These are phyloP conservation scores for Caenorhabditis brenneri DNA, from an alignment of 1,140 invertebrate species.

Conservation along the genomic window DNA sequence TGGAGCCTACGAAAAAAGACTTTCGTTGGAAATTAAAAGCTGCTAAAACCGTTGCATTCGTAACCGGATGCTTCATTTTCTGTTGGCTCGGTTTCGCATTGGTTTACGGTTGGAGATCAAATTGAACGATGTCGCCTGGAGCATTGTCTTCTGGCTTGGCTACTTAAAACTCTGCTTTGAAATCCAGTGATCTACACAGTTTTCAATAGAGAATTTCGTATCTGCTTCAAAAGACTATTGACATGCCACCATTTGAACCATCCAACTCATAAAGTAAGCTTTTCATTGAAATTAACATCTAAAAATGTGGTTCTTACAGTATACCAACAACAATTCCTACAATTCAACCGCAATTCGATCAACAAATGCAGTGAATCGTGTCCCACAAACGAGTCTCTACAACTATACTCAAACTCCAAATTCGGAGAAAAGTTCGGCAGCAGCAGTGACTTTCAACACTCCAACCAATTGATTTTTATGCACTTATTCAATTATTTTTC, in stretches of 20 bases:
- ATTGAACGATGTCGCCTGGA: slow-evolving; percentile 65
- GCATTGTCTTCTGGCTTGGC: slow-evolving; percentile 70
- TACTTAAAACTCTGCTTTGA: slow-evolving; percentile 64
- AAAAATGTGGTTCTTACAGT: background rate
- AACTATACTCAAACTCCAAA: slow-evolving; percentile 24
- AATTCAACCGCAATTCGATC: slow-evolving; percentile 47
- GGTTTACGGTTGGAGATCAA: slow-evolving; percentile 81
- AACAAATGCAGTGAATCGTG: slow-evolving; percentile 33
- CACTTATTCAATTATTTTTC: background rate
- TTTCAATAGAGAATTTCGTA: slow-evolving; percentile 69
- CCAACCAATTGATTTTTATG: slow-evolving; percentile 7
- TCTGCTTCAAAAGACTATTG: slow-evolving; percentile 68
- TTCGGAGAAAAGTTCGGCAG: slow-evolving; percentile 3
- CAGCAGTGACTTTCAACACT: background rate
- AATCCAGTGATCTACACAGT: slow-evolving; percentile 70
- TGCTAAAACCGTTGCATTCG: slow-evolving; percentile 86
- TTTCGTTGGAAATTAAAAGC: slow-evolving; percentile 74
- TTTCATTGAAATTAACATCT: background rate
- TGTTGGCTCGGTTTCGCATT: slow-evolving; percentile 97
- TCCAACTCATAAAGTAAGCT: slow-evolving; percentile 53
- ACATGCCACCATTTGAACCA: slow-evolving; percentile 69
- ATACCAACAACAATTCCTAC: slow-evolving; percentile 54
- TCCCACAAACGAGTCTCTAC: slow-evolving; percentile 35
- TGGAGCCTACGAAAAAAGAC: slow-evolving; percentile 70
- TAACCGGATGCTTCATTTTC: slow-evolving; percentile 94